phyloP scores from a whole-genome alignment of 1,140 invertebrate genomes.

The Scaptodrosophila lebanonensis region DNA sequence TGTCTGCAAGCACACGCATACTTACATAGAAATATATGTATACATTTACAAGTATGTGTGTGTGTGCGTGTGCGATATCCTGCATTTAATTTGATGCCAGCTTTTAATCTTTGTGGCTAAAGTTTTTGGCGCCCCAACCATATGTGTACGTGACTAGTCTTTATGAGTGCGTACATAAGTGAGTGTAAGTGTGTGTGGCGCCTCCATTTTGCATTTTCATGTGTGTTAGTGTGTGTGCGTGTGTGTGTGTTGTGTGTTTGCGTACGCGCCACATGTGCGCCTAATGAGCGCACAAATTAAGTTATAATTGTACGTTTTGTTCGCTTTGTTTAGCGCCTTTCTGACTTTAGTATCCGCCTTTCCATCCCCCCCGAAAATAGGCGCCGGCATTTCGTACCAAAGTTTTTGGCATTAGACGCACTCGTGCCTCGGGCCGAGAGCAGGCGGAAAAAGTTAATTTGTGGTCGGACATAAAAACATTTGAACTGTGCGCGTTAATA shows the following conservation, averaged over 20 bases:
- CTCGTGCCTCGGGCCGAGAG: constrained; percentile 29
- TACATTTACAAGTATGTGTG: neutral
- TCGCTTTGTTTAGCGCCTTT: constrained; percentile 49
- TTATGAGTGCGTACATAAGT: neutral
- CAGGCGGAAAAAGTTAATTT: constrained; percentile 40
- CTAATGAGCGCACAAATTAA: constrained; percentile 73
- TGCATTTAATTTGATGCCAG: constrained; percentile 46
- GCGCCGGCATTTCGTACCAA: constrained; percentile 5
- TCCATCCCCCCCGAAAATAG: constrained; percentile 18
- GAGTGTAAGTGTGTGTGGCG: constrained; percentile 1
- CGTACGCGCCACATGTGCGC: constrained; percentile 57
- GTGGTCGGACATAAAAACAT: constrained; percentile 29
- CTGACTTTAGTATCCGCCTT: constrained; percentile 40
- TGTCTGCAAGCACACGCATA: neutral
- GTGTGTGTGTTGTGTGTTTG: constrained; percentile 17
- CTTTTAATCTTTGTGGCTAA: constrained; percentile 46
- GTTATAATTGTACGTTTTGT: constrained; percentile 69
- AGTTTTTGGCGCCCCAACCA: constrained; percentile 33
- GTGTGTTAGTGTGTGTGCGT: constrained; percentile 2
- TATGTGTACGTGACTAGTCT: no score
- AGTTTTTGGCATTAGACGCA: constrained; percentile 28
- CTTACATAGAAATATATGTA: neutral
- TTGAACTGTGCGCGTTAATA: no score
- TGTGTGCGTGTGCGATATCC: constrained; percentile 31
- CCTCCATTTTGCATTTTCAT: constrained; percentile 12